Evolutionary conservation across 2,797 vertebrate genomes (phyloP), one percentile per base, ranked within the genome.

Genomic region (Sebastes itinus): DNA sequence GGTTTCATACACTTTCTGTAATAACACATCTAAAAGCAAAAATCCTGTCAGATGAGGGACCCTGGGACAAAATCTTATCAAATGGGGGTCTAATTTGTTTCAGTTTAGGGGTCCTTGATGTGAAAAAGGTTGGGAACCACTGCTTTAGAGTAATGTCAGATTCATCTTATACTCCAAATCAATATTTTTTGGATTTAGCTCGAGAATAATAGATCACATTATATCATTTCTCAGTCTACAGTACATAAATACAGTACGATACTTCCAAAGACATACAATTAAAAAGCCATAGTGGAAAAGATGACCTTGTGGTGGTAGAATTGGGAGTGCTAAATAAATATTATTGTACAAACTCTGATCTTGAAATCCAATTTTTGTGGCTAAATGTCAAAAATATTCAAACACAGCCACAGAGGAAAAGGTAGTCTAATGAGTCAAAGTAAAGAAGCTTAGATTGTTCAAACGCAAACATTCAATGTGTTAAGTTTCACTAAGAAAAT

Each of bases 381-480:
- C 22, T 23, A 25, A 71, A 55, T 27, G 20, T 67, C 2, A 67
- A 60, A 58, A 18, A 18, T 22, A 60, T 68, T 7, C 20, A 67
- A 62, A 72, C 12, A 23, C 20, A 49, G 11, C 23, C n/a, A 23
- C 3, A 12, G 23, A 49, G 23, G 6, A 42, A 2, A 75, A 52
- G 8, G 22, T 18, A n/a, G 30, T 78, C 42, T 20, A 23, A n/a
- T 20, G 4, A 66, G 25, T 33, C 12, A 2, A 18, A 52, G 61
- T 80, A 33, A 84, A 25, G 46, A 52, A 8, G 23, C 10, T 73
- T 68, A 52, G 56, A 59, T 30, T 55, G 18, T 55, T 49, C 9
- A 35, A 46, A 76, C 25, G 32, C 13, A 72, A 83, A 81, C 72
- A 86, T 82, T 82, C 78, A 82, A 32, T 68, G n/a, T 56, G 22